These are phyloP conservation scores for Pachypeltis micranthus DNA, from an alignment of 1,140 invertebrate genomes.

Conservation along the genomic window DNA sequence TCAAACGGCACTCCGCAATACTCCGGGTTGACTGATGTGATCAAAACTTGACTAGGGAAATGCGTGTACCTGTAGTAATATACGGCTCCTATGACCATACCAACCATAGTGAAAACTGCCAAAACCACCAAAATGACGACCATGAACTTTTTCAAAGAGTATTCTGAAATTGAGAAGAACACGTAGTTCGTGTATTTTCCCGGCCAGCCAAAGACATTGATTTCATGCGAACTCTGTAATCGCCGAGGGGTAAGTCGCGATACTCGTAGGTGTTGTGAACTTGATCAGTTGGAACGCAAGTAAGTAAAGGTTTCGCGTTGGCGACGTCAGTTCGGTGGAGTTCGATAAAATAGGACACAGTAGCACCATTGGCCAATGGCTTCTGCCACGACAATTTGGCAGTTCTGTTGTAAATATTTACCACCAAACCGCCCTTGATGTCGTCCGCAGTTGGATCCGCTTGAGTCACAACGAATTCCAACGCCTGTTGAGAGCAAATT, in stretches of 20 bases:
- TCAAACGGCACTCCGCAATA: slow-evolving; percentile 39
- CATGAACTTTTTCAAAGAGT: slow-evolving; percentile 16
- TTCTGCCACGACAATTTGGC: slow-evolving; percentile 23
- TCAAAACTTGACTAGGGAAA: slow-evolving; percentile 16
- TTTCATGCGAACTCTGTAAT: slow-evolving; percentile 10
- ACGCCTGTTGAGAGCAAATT: slow-evolving; percentile 6
- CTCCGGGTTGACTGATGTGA: slow-evolving; percentile 27
- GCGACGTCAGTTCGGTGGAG: slow-evolving; percentile 21
- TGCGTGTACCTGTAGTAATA: slow-evolving; percentile 21
- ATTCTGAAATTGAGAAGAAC: slow-evolving; percentile 19
- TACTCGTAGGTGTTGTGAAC: background rate
- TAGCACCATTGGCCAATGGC: slow-evolving; percentile 74
- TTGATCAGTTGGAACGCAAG: slow-evolving; percentile 16
- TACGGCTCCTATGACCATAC: slow-evolving; percentile 11
- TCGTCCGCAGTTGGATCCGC: slow-evolving; percentile 21
- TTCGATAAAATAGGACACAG: slow-evolving; percentile 67
- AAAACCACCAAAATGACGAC: slow-evolving; percentile 13
- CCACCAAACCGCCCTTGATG: slow-evolving; percentile 8
- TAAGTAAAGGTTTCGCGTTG: slow-evolving; percentile 29
- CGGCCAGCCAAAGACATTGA: slow-evolving; percentile 15
- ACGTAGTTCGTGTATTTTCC: slow-evolving; percentile 17
- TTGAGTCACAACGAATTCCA: slow-evolving; percentile 24
- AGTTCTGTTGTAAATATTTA: slow-evolving; percentile 21
- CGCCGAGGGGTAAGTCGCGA: slow-evolving; percentile 1
- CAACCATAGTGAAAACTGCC: slow-evolving; percentile 12